Evolutionary conservation across 2,888 invertebrate genomes (phyloP).

Genomic region (Aromia moschata): DNA sequence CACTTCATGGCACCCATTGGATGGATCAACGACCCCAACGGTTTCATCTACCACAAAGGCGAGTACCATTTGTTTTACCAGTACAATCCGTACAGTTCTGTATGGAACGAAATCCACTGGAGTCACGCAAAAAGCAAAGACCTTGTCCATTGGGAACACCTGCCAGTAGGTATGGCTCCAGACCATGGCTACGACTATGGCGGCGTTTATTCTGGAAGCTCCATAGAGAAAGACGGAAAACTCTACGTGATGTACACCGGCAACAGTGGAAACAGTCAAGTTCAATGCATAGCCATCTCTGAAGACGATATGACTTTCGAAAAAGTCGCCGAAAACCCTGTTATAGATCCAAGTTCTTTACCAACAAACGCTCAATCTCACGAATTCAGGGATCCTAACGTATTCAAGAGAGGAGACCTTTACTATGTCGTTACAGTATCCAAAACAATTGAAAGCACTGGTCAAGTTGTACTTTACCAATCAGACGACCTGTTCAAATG

Average conservation of each 20-base stretch:
- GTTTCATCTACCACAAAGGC: constrained; percentile 60
- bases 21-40: constrained; percentile 70
- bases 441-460: constrained; percentile 47
- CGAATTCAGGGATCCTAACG: constrained; percentile 65
- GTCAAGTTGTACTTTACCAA: constrained; percentile 59
- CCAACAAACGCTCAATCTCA: constrained; percentile 57
- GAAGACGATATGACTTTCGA: constrained; percentile 59
- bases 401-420: constrained; percentile 60
- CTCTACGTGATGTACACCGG: constrained; percentile 63
- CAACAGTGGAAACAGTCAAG: constrained; percentile 53
- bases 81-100: constrained; percentile 62
- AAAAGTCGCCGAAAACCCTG: constrained; percentile 51
- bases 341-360: constrained; percentile 54
- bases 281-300: constrained; percentile 55
- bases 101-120: constrained; percentile 63
- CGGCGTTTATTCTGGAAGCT: constrained; percentile 66
- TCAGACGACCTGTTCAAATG: constrained; percentile 57
- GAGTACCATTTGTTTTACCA: constrained; percentile 67
- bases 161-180: constrained; percentile 64
- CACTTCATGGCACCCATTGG: constrained; percentile 48
- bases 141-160: constrained; percentile 64
- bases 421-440: constrained; percentile 63
- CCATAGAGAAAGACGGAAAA: constrained; percentile 58
- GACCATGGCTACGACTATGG: constrained; percentile 55
- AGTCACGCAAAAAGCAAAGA: constrained; percentile 65